Conservation (phyloP, 2,888 invertebrate species). For the Xestia xanthographa region DNA sequence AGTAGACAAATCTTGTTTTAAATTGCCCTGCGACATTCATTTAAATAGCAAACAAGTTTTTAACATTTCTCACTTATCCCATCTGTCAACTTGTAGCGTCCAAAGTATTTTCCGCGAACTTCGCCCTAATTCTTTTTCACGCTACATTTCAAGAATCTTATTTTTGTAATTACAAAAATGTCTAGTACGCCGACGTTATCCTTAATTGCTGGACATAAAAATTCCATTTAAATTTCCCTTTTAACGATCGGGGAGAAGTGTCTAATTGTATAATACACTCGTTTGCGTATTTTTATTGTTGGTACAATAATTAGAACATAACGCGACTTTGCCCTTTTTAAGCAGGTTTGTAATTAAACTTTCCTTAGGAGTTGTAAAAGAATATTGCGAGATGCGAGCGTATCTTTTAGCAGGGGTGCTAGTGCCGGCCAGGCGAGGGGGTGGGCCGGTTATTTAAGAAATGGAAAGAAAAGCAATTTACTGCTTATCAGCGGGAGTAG, state of each 20-base stretch:
- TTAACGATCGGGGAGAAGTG: slow-evolving; percentile 90
- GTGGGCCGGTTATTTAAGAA: slow-evolving; percentile 85
- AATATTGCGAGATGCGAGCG: slow-evolving; percentile 83
- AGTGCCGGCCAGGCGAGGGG: slow-evolving; percentile 64
- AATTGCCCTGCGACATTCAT: slow-evolving; percentile 64
- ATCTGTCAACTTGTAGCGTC: slow-evolving; percentile 82
- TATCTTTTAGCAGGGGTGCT: slow-evolving; percentile 73
- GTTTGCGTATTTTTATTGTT: slow-evolving; percentile 91
- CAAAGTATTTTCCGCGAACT: slow-evolving; percentile 85
- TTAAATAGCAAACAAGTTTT: slow-evolving; percentile 74
- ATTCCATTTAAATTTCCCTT: slow-evolving; percentile 91
- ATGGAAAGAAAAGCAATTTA: slow-evolving; percentile 89
- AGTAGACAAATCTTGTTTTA: slow-evolving; percentile 45
- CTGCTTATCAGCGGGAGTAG: slow-evolving; percentile 86
- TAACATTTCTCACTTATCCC: slow-evolving; percentile 80
- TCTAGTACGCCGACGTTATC: slow-evolving; percentile 90
- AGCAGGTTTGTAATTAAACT: slow-evolving; percentile 88
- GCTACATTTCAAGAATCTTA: slow-evolving; percentile 91
- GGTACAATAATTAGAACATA: slow-evolving; percentile 90
- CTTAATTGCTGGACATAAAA: slow-evolving; percentile 91
- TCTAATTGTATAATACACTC: slow-evolving; percentile 91
- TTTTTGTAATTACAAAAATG: slow-evolving; percentile 91
- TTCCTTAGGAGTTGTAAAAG: slow-evolving; percentile 84
- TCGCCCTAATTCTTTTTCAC: slow-evolving; percentile 90
- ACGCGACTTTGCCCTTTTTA: slow-evolving; percentile 86